Evolutionary conservation across 2,888 invertebrate species (phyloP), one percentile per base, ranked within the genome.

Genomic region (Cerceris ruficornis): DNA sequence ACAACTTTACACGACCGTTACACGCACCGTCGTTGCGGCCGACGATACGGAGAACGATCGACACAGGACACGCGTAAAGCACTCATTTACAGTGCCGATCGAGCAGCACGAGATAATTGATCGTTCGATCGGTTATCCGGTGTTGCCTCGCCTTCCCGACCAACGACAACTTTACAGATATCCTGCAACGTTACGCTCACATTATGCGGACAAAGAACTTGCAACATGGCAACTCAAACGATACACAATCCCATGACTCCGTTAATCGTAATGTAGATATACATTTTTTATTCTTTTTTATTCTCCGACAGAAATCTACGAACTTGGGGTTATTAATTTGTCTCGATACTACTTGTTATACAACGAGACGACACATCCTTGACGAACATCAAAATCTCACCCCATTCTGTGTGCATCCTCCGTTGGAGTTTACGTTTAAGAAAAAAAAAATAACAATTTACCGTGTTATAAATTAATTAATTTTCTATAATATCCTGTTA

Each of bases 401-500:
- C 11, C 17, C 28, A 17, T 28, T 55, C 17, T 9, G 7, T 49
- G 55, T 15, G 41, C 39, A 67, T 46, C 62, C 28, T 42, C 50
- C 42, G 13, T 43, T n/a, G 64, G 15, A 39, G 41, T 15, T 66
- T 71, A 58, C n/a, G 14, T 67, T n/a, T 11, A 61, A 59, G 42
- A 60, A 7, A 49, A 59, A 54, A 50, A 69, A 62, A 68, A 13
- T 17, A 15, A 72, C 69, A 65, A 70, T 42, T 60, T 41, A 54
- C 43, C 57, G 7, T 55, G 49, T 74, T 76, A 64, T n/a, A 60
- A 73, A 79, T 65, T 43, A 65, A 78, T 41, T 8, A 28, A 59
- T 59, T 11, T 14, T 65, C 60, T 46, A 49, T 28, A 13, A 69
- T 50, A 58, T n/a, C 28, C 28, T 28, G 28, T 72, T 57, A 68